These are phyloP conservation scores for Bombus superbus DNA, from an alignment of 1,140 invertebrate species.

Conservation along the genomic window DNA sequence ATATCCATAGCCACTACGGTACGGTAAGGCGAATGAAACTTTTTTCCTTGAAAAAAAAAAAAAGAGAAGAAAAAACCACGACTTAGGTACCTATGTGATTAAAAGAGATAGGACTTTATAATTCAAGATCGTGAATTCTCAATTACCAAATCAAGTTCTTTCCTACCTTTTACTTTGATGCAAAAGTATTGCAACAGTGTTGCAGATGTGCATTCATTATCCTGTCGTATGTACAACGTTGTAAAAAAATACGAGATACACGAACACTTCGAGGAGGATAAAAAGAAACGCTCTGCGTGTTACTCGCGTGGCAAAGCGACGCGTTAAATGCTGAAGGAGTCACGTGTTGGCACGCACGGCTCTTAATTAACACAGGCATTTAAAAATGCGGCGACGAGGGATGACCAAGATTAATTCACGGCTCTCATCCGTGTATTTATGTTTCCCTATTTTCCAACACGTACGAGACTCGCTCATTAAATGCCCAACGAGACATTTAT, in stretches of 20 bases:
- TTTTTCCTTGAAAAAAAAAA: no score
- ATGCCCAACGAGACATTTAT: constrained; percentile 30
- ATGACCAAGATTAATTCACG: constrained; percentile 32
- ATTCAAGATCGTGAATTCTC: background rate
- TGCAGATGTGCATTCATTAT: constrained; percentile 7
- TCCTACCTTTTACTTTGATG: background rate
- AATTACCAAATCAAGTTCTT: background rate
- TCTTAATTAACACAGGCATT: constrained; percentile 31
- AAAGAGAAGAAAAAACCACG: background rate
- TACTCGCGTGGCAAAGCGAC: background rate
- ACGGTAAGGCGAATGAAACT: background rate
- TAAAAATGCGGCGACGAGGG: constrained; percentile 9
- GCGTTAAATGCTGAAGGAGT: background rate
- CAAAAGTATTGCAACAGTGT: background rate
- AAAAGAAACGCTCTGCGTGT: constrained; percentile 2
- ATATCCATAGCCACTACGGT: background rate
- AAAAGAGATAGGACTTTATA: background rate
- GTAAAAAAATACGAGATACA: background rate
- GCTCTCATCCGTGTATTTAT: constrained; percentile 30
- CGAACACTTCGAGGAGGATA: background rate
- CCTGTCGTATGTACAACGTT: background rate
- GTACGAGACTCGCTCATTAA: constrained; percentile 5
- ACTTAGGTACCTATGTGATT: background rate
- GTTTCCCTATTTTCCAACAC: constrained; percentile 40
- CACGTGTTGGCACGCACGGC: constrained; percentile 1